Conservation (phyloP, 2,797 vertebrate species). For the Muscicapa comitata region DNA sequence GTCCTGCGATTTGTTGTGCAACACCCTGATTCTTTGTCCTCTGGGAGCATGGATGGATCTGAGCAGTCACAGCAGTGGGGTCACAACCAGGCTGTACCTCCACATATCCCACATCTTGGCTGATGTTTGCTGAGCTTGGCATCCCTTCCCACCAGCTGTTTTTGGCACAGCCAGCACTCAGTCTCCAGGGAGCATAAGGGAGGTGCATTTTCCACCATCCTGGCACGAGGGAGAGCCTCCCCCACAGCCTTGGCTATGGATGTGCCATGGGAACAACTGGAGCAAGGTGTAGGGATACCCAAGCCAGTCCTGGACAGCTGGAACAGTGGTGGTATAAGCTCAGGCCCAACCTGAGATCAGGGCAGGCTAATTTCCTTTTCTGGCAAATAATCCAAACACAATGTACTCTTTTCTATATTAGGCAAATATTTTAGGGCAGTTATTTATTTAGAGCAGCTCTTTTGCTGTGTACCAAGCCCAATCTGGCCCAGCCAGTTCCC, state of each 20-base stretch:
- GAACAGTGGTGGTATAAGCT: background rate
- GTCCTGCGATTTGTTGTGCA: background rate
- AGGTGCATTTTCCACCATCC: background rate
- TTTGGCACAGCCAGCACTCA: background rate
- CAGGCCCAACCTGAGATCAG: background rate
- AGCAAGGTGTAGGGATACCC: background rate
- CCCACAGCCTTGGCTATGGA: background rate
- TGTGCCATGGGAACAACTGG: accelerated
- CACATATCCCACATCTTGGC: background rate
- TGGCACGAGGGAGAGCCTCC: background rate
- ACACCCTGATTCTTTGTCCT: background rate
- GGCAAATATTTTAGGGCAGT: background rate
- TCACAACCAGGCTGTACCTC: background rate
- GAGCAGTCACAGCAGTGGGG: background rate
- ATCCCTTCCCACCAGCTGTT: background rate
- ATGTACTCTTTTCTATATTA: background rate
- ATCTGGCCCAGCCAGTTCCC: background rate
- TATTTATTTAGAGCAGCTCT: background rate
- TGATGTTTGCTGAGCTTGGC: background rate
- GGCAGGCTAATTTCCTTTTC: background rate
- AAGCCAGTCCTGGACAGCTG: background rate
- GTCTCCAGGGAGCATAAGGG: too few relatives aligned
- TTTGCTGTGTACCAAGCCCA: background rate
- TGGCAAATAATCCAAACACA: background rate
- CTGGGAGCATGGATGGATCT: background rate